These are phyloP conservation scores for Hemibagrus guttatus DNA, from an alignment of 2,797 vertebrate genomes.

Conservation along the genomic window DNA sequence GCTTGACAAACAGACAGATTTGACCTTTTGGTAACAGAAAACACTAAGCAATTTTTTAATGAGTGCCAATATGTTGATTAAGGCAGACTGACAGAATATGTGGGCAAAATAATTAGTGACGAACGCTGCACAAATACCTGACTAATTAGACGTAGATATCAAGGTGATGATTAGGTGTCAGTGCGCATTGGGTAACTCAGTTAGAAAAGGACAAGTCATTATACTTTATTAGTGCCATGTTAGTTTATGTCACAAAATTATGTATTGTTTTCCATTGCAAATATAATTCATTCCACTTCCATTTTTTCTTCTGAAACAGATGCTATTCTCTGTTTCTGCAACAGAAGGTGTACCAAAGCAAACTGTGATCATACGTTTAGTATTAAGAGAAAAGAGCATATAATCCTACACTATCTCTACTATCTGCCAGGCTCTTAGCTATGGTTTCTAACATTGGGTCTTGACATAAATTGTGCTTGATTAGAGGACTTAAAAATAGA, in stretches of 20 bases:
- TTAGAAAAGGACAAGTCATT: constrained; percentile 26
- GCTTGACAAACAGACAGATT: constrained; percentile 58
- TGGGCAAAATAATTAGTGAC: constrained; percentile 40
- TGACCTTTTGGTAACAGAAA: constrained; percentile 69
- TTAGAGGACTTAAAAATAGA: constrained; percentile 43
- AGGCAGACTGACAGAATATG: constrained; percentile 46
- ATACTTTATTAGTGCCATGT: background rate
- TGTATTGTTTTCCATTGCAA: background rate
- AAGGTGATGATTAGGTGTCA: constrained; percentile 29
- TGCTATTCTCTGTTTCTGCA: background rate
- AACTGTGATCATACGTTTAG: background rate
- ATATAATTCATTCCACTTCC: background rate
- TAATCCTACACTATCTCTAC: constrained; percentile 2
- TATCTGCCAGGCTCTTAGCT: constrained; percentile 7
- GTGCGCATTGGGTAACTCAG: background rate
- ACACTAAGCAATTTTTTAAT: constrained; percentile 50
- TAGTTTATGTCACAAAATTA: background rate
- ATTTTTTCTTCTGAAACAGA: background rate
- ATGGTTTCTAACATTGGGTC: background rate
- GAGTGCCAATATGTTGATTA: constrained; percentile 47
- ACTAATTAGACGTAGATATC: constrained; percentile 28
- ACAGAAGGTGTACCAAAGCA: background rate
- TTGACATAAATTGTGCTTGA: constrained; percentile 28
- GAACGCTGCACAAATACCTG: constrained; percentile 14
- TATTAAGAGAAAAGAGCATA: background rate